Base-by-base conservation (phyloP, 2,888 invertebrate species). In the Chrysodeixis includens region DNA sequence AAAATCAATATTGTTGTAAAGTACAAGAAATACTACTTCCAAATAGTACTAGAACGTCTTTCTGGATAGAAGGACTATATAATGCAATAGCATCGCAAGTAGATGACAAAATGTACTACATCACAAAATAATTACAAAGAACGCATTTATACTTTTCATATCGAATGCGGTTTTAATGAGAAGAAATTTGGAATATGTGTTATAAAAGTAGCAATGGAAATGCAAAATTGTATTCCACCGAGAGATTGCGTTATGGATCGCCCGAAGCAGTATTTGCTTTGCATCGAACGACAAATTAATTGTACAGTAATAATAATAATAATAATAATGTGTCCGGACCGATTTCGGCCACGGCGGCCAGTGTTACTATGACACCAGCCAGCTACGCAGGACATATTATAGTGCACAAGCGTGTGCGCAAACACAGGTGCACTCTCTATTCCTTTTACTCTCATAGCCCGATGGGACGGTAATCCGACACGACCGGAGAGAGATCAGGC, bases 241-340 rank as follows among this genome's bases (percentile, higher is more conserved):
- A 26, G 60, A 35, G 12, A 44, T 49, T 58, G 26, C 62, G 35
- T 70, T 81, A 81, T 82, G 75, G 75, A 79, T 76, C 68, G 86
- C 84, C 84, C 65, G 79, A 77, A 85, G 90, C 85, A 78, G 85
- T 88, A 83, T 88, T 90, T 87, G 83, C 87, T 85, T 86, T 83
- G 84, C 82, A 72, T 62, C 76, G 82, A 84, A 86, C 84, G 89
- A 90, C 91, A 88, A 88, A 90, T 92, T 92, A 92, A 92, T 92
- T 87, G 89, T 83, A 82, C 80, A 71, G 73, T 92, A 92, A 93
- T n/a, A n/a, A n/a, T n/a, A n/a, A n/a, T n/a, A n/a, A n/a, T n/a
- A n/a, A n/a, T n/a, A n/a, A n/a, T n/a, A n/a, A n/a, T n/a, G n/a
- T n/a, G n/a, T n/a, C n/a, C n/a, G n/a, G n/a, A n/a, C n/a, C n/a